Conservation (phyloP, 2,888 invertebrate genomes). For the Microchrysa polita region DNA sequence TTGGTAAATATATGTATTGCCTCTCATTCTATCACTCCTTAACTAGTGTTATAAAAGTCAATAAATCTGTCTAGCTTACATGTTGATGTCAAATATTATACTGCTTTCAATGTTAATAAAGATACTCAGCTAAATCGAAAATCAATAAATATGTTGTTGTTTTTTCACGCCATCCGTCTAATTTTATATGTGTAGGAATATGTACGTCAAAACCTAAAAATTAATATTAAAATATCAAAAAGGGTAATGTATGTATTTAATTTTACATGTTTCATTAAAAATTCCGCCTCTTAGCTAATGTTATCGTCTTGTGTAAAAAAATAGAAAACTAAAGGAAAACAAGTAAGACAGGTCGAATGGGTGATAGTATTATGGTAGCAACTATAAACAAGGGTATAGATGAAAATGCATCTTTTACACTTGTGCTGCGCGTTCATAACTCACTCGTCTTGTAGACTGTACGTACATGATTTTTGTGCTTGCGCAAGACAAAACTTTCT, state of each 20-base stretch:
- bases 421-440: slow-evolving; percentile 5
- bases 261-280: slow-evolving; percentile 3
- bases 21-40: not conserved
- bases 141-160: not conserved
- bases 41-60: not conserved
- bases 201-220: not conserved
- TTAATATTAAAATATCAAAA: not conserved
- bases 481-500: slow-evolving; percentile 35
- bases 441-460: too few species aligned
- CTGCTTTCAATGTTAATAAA: slow-evolving; percentile 39
- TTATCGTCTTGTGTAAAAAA: not conserved
- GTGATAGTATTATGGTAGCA: not conserved
- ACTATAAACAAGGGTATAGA: too few species aligned
- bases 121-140: slow-evolving; percentile 15
- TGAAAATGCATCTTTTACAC: slow-evolving; percentile 32
- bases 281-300: not conserved
- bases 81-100: slow-evolving; percentile 8
- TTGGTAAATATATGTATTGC: not conserved
- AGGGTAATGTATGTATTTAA: slow-evolving; percentile 13
- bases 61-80: slow-evolving; percentile 22
- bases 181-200: not conserved
- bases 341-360: not conserved
- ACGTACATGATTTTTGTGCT: slow-evolving; percentile 34
- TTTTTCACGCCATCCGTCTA: not conserved
- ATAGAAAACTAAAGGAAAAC: slow-evolving; percentile 5